Evolutionary conservation across 1,140 invertebrate genomes (phyloP).

Genomic region (Aphelinus certus): DNA sequence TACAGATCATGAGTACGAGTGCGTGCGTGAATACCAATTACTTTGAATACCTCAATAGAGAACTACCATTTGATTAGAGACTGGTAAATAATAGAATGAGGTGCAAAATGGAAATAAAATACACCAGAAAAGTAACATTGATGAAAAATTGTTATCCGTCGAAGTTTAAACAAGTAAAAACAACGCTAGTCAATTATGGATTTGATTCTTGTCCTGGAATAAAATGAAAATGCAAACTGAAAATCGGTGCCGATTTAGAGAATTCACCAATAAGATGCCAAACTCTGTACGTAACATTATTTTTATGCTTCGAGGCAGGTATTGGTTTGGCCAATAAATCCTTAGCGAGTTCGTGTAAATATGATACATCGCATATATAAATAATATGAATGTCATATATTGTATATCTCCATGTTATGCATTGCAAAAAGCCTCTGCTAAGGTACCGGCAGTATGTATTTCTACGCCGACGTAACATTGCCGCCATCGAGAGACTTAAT

Average conservation of each 20-base stretch:
- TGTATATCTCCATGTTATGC: conserved; percentile 31
- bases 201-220: conserved; percentile 32
- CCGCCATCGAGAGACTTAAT: conserved; percentile 11
- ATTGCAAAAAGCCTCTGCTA: conserved; percentile 20
- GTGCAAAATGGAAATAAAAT: conserved; percentile 8
- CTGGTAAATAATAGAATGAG: neutral
- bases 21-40: neutral
- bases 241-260: neutral
- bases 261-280: conserved; percentile 36
- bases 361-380: conserved; percentile 44
- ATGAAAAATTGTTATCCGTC: neutral
- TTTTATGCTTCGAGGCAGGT: conserved; percentile 45
- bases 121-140: conserved; percentile 3
- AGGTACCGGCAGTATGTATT: conserved; percentile 24
- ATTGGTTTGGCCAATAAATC: conserved; percentile 43
- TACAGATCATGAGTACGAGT: neutral
- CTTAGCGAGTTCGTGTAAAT: conserved; percentile 46
- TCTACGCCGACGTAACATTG: conserved; percentile 24
- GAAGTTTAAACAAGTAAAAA: conserved; percentile 42
- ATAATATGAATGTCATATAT: conserved; percentile 38
- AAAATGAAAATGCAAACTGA: neutral
- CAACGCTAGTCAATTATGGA: conserved; percentile 62
- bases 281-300: conserved; percentile 49
- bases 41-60: conserved; percentile 1
- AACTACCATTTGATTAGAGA: neutral